A percentile compares a stretch with the other conserved stretches of the same genome.
Conservation (phyloP, 2,888 invertebrate genomes). For the Monopis laevigella region DNA sequence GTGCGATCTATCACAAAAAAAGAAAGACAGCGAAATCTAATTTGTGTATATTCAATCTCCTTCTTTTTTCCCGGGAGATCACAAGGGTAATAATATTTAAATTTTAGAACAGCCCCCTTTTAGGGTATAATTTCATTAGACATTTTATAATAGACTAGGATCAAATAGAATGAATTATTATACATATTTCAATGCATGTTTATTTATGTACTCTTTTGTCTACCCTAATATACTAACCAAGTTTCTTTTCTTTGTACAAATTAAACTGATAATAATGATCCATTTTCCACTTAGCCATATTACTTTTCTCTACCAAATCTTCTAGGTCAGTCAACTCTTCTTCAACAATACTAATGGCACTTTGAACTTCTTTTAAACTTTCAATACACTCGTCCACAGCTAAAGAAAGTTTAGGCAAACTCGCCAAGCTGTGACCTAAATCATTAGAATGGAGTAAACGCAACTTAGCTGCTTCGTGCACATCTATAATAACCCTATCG, state of each 20-base stretch:
- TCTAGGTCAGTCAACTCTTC: conserved; percentile 71
- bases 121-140: too few species aligned
- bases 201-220: too few species aligned
- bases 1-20: too few species aligned
- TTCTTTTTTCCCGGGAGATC: too few species aligned
- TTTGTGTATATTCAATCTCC: too few species aligned
- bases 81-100: too few species aligned
- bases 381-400: conserved; percentile 60
- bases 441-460: conserved; percentile 43
- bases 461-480: conserved; percentile 38
- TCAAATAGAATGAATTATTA: not conserved
- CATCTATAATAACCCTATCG: conserved; percentile 45
- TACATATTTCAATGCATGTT: not conserved
- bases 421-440: conserved; percentile 38
- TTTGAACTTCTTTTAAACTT: conserved; percentile 62
- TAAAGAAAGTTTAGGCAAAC: conserved; percentile 45
- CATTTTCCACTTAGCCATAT: conserved; percentile 75
- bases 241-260: conserved; percentile 75
- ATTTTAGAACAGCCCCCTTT: too few species aligned
- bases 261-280: conserved; percentile 77
- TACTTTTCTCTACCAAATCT: conserved; percentile 73
- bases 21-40: too few species aligned
- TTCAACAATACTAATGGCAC: conserved; percentile 71
- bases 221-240: too few species aligned
- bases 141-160: not conserved